A percentile compares a stretch with the other conserved stretches of the same genome.
These are phyloP conservation scores for Ascaphus truei DNA, from an alignment of 2,113 vertebrate species.

Conservation along the genomic window DNA sequence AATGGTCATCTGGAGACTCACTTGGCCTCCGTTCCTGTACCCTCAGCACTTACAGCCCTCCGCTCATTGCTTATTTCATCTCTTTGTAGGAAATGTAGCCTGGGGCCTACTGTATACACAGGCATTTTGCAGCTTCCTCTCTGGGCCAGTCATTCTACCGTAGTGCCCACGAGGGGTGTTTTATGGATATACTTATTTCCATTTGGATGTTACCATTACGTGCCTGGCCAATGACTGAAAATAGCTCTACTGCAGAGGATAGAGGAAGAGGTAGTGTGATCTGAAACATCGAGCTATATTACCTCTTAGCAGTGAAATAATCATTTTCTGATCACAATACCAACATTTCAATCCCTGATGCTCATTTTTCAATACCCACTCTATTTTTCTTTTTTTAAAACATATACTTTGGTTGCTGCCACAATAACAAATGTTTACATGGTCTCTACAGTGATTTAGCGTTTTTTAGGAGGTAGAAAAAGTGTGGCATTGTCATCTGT, in stretches of 20 bases:
- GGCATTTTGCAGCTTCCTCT: background rate
- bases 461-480: no score
- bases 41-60: slow-evolving; percentile 26
- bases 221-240: background rate
- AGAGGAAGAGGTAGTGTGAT: no score
- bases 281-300: no score
- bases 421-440: no score
- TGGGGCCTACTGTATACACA: background rate
- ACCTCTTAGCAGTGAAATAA: no score
- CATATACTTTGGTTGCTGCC: no score
- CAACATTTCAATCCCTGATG: no score
- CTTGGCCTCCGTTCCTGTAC: slow-evolving; percentile 26
- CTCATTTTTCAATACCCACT: no score
- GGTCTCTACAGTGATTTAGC: no score
- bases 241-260: background rate
- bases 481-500: no score
- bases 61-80: slow-evolving; percentile 16
- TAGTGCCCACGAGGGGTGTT: slow-evolving; percentile 2
- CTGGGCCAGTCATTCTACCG: background rate
- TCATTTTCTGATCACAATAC: no score
- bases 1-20: slow-evolving; percentile 30
- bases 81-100: slow-evolving; percentile 14
- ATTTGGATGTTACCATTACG: background rate
- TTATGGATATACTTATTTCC: background rate
- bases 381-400: no score